Evolutionary conservation across 2,888 invertebrate genomes (phyloP).

Genomic region (Polydrusus cervinus): DNA sequence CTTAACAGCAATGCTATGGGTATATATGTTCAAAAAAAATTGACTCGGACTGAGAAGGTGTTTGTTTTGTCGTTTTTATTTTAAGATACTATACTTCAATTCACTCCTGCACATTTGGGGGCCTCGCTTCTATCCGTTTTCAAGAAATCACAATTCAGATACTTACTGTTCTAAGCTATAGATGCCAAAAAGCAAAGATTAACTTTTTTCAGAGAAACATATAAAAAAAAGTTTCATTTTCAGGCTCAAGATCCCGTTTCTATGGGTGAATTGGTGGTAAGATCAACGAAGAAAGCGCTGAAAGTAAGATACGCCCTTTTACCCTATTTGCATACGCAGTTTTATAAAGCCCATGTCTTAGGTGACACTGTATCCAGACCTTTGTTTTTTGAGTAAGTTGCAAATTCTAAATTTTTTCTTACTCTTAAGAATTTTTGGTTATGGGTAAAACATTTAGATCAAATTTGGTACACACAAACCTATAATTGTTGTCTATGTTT

Average conservation of each 20-base stretch:
- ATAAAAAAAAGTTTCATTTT: constrained; percentile 25
- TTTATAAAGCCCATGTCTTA: constrained; percentile 80
- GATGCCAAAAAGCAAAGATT: too few species aligned
- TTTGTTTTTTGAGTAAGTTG: constrained; percentile 84
- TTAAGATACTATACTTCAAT: constrained; percentile 84
- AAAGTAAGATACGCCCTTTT: constrained; percentile 81
- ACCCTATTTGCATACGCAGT: constrained; percentile 87
- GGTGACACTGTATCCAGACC: constrained; percentile 87
- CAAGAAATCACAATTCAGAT: constrained; percentile 87
- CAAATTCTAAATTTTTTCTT: background rate
- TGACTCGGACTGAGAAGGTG: too few species aligned
- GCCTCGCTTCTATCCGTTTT: constrained; percentile 92
- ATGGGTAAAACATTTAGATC: background rate
- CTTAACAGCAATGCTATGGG: constrained; percentile 92
- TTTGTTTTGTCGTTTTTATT: constrained; percentile 66
- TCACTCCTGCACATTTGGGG: constrained; percentile 87
- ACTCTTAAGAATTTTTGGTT: too few species aligned
- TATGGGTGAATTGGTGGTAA: constrained; percentile 79
- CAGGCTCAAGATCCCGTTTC: constrained; percentile 90
- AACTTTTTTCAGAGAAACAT: too few species aligned
- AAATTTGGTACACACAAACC: background rate
- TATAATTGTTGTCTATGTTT: background rate
- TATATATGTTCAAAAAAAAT: constrained; percentile 66
- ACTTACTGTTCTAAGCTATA: too few species aligned
- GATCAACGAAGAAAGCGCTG: constrained; percentile 79